phyloP scores from a whole-genome alignment of 1,140 invertebrate genomes.

The Penaeus chinensis region DNA sequence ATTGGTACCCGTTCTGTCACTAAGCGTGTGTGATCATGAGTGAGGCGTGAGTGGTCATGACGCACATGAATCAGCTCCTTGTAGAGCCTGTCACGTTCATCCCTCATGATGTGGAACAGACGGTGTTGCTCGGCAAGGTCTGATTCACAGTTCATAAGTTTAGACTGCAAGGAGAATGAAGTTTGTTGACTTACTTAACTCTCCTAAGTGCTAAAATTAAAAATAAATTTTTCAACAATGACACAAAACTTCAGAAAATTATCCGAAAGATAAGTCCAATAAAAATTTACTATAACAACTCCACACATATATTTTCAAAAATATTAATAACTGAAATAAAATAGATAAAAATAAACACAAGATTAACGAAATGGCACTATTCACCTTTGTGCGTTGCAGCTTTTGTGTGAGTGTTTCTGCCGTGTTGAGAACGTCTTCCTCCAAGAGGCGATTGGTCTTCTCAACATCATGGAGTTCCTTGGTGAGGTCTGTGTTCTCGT shows the following conservation, averaged over 20 bases:
- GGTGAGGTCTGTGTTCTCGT: conserved; percentile 48
- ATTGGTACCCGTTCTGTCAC: conserved; percentile 45
- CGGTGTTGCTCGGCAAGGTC: conserved; percentile 61
- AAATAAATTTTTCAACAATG: neutral
- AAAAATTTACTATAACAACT: neutral
- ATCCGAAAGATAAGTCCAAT: neutral
- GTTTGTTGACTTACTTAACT: neutral
- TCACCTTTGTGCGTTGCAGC: conserved; percentile 36
- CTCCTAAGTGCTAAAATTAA: no score
- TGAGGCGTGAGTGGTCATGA: conserved; percentile 53
- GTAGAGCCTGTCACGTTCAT: conserved; percentile 56
- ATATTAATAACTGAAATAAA: no score
- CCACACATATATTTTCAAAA: neutral
- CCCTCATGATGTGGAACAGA: conserved; percentile 52
- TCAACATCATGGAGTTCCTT: conserved; percentile 43
- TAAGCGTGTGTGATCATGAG: conserved; percentile 56
- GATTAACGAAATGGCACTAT: neutral
- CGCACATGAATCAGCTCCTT: conserved; percentile 54
- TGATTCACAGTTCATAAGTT: conserved; percentile 44
- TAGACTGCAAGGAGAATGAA: conserved; percentile 24
- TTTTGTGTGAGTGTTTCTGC: conserved; percentile 44
- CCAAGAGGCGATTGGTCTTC: conserved; percentile 39
- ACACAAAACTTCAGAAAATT: neutral
- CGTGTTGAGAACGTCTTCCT: conserved; percentile 36
- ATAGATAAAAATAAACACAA: no score